A percentile compares a stretch with the other conserved stretches of the same genome.
Conservation (phyloP, 1,140 invertebrate genomes). For the Portunus trituberculatus region DNA sequence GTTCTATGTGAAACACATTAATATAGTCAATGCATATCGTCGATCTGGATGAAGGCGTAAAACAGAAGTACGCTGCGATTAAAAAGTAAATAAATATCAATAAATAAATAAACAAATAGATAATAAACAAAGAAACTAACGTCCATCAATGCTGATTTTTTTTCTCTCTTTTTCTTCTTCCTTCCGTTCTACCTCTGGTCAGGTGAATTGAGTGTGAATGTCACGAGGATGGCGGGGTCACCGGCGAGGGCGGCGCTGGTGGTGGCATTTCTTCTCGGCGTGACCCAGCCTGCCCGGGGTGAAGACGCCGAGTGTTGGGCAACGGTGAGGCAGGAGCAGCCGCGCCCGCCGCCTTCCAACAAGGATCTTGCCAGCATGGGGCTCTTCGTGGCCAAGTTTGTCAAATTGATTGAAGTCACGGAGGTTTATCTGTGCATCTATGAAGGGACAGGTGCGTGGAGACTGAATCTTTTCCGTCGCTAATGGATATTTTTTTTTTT, state of each 20-base stretch:
- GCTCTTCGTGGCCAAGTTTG: neutral
- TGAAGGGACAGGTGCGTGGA: constrained; percentile 6
- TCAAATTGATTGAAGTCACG: constrained; percentile 12
- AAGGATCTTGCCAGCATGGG: neutral
- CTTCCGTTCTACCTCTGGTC: neutral
- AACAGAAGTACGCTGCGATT: too few relatives aligned
- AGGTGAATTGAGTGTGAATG: neutral
- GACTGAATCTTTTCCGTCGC: too few relatives aligned
- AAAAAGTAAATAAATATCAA: too few relatives aligned
- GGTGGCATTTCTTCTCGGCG: neutral
- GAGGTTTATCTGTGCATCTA: constrained; percentile 32
- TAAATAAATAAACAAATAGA: too few relatives aligned
- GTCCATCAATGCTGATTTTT: too few relatives aligned
- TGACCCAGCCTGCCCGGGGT: neutral
- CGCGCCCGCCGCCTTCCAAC: neutral
- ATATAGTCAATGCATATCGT: too few relatives aligned
- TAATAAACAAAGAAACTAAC: too few relatives aligned
- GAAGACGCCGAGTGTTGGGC: neutral
- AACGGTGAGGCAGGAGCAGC: neutral
- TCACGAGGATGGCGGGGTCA: neutral
- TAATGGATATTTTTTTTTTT: too few relatives aligned
- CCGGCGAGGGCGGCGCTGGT: neutral
- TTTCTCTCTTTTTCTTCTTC: too few relatives aligned
- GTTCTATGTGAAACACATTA: too few relatives aligned
- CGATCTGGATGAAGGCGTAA: too few relatives aligned